These are phyloP conservation scores for Rhinolophus ferrumequinum DNA, from an alignment of 2,113 vertebrate genomes.

Conservation along the genomic window DNA sequence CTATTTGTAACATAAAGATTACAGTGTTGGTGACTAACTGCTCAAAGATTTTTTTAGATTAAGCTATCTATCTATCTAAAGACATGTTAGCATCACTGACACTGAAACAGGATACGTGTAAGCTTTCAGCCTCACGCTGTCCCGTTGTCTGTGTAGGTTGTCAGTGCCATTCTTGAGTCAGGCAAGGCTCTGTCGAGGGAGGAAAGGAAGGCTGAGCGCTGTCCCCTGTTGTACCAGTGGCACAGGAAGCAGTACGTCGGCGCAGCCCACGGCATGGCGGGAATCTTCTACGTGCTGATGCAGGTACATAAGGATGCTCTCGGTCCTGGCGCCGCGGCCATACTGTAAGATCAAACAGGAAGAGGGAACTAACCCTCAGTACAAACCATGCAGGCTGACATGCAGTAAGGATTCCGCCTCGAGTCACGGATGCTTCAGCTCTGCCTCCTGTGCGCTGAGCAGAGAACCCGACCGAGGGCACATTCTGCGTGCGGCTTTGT, in stretches of 20 bases:
- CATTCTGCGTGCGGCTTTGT: background rate
- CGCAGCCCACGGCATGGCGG: slow-evolving; percentile 95
- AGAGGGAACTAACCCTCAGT: background rate
- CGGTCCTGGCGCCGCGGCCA: rapidly evolving
- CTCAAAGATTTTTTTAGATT: background rate
- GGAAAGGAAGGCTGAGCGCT: slow-evolving; percentile 94
- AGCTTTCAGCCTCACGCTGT: background rate
- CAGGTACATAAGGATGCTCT: slow-evolving; percentile 86
- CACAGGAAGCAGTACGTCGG: slow-evolving; percentile 98
- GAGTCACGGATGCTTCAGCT: background rate
- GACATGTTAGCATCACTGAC: background rate
- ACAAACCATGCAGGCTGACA: background rate
- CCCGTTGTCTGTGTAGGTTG: slow-evolving; percentile 87
- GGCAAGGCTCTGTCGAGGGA: slow-evolving; percentile 93
- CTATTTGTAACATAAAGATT: slow-evolving; percentile 32
- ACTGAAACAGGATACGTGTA: background rate
- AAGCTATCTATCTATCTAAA: background rate
- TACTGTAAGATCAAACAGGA: rapidly evolving
- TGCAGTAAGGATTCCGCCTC: background rate
- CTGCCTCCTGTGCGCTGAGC: background rate
- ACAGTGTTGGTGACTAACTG: background rate
- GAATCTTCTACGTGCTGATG: slow-evolving; percentile 96
- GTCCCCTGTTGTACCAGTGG: slow-evolving; percentile 97
- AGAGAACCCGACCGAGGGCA: background rate
- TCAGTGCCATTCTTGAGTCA: slow-evolving; percentile 92